A percentile compares a stretch with the other conserved stretches of the same genome.
These are phyloP conservation scores for Philypnodon macrostomus DNA, from an alignment of 2,797 vertebrate genomes.

Conservation along the genomic window DNA sequence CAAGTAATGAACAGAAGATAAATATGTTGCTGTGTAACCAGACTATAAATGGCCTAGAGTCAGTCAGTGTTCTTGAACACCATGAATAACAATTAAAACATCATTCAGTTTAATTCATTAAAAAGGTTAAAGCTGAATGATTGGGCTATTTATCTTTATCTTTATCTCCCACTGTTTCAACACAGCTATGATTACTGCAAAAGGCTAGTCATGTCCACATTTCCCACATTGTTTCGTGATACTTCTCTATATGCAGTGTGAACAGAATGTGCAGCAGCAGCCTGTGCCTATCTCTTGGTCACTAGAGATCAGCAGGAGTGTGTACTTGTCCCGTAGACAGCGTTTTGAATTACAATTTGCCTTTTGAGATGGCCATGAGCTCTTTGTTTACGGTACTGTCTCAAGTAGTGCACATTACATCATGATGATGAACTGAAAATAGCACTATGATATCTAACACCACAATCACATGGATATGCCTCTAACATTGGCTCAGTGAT, in stretches of 20 bases:
- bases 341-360: slow-evolving; percentile 27
- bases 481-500: slow-evolving; percentile 1
- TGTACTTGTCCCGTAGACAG: slow-evolving; percentile 9
- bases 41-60: not conserved
- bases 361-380: slow-evolving; percentile 1
- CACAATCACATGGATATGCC: not conserved
- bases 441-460: slow-evolving; percentile 2
- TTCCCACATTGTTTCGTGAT: slow-evolving; percentile 16
- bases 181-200: not conserved
- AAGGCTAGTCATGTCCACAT: slow-evolving; percentile 16
- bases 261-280: slow-evolving; percentile 8
- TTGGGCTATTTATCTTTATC: not conserved
- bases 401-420: slow-evolving; percentile 12
- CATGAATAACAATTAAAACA: not conserved
- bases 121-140: not conserved
- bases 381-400: not conserved
- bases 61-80: not conserved
- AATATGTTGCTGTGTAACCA: not conserved
- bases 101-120: not conserved
- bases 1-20: no score
- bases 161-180: slow-evolving; percentile 4
- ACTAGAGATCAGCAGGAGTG: slow-evolving; percentile 17
- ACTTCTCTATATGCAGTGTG: slow-evolving; percentile 12
- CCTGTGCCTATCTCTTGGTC: slow-evolving; percentile 4
- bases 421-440: slow-evolving; percentile 27